Conservation (phyloP, 1,140 invertebrate genomes). For the Drosophila ironensis region DNA sequence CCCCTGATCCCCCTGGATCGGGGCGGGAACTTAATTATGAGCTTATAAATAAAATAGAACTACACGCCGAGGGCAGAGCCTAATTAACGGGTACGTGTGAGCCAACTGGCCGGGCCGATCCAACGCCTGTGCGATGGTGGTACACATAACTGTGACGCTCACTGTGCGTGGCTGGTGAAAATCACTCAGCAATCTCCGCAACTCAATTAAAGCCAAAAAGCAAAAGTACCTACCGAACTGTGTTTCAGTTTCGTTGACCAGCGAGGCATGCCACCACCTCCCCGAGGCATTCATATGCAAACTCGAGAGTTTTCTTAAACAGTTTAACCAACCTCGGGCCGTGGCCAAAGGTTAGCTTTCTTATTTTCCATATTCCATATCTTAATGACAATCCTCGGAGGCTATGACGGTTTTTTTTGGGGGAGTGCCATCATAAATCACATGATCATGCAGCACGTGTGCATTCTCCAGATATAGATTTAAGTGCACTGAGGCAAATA, state of each 20-base stretch:
- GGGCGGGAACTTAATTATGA: conserved; percentile 47
- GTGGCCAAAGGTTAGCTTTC: conserved; percentile 41
- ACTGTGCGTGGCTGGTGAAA: conserved; percentile 61
- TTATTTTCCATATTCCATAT: conserved; percentile 12
- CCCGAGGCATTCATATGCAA: conserved; percentile 6
- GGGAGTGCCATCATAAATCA: conserved; percentile 52
- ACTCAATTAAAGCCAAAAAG: conserved; percentile 69
- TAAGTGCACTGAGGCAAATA: conserved; percentile 4
- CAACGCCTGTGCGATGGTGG: neutral
- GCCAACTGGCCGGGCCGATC: neutral
- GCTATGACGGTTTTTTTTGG: conserved; percentile 26
- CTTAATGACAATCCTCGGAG: conserved; percentile 47
- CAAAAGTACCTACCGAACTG: conserved; percentile 68
- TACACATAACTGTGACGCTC: conserved; percentile 28
- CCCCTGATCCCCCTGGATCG: conserved; percentile 5
- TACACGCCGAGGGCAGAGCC: conserved; percentile 21
- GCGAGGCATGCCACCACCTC: conserved; percentile 40
- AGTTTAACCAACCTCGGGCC: conserved; percentile 38
- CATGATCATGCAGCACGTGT: conserved; percentile 53
- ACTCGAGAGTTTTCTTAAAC: conserved; percentile 22
- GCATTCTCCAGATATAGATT: neutral
- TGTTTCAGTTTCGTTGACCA: conserved; percentile 67
- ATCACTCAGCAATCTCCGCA: conserved; percentile 25
- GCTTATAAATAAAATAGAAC: conserved; percentile 53
- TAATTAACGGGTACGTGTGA: conserved; percentile 21